A percentile compares a stretch with the other conserved stretches of the same genome.
Conservation (phyloP, 2,888 invertebrate species). For the Cephus pygmeus region DNA sequence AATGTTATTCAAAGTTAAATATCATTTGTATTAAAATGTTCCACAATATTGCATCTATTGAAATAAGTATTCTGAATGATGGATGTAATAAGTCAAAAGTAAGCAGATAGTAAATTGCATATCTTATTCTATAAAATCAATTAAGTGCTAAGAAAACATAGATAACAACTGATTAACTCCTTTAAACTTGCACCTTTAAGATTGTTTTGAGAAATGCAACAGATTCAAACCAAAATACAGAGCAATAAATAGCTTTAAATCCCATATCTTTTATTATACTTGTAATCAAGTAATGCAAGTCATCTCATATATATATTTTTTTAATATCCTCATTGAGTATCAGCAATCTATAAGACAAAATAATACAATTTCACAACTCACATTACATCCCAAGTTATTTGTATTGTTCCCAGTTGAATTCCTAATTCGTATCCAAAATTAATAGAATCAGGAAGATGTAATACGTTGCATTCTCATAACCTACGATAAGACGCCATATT, state of each 20-base stretch:
- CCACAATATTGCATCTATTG: neutral
- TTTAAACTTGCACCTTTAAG: neutral
- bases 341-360: neutral
- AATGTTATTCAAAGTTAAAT: neutral
- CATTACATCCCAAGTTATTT: neutral
- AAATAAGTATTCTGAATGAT: neutral
- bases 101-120: neutral
- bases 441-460: neutral
- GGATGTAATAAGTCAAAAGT: neutral
- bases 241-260: neutral
- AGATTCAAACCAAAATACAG: neutral
- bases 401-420: neutral
- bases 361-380: neutral
- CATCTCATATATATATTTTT: neutral
- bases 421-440: neutral
- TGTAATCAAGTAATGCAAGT: neutral
- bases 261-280: neutral
- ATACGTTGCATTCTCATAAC: neutral
- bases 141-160: neutral
- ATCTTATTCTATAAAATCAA: neutral
- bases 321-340: neutral
- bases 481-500: conserved; percentile 5
- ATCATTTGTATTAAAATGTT: neutral
- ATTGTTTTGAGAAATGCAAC: neutral
- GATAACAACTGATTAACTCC: neutral